phyloP scores from a whole-genome alignment of 2,113 vertebrate genomes.

The Plecturocebus donacophilus region DNA sequence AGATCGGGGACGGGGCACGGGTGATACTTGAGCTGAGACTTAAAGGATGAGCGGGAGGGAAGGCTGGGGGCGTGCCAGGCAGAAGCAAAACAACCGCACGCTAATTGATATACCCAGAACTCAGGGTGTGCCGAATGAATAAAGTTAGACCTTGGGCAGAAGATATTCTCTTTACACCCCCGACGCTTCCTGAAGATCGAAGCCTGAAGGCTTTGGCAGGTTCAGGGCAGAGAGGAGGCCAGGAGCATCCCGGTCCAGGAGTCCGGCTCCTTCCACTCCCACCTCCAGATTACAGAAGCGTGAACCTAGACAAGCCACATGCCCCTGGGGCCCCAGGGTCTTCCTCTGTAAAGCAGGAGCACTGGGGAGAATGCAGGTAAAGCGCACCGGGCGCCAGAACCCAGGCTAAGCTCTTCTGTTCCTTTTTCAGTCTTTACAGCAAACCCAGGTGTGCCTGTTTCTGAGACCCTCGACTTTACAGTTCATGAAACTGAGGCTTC shows the following conservation, averaged over 20 bases:
- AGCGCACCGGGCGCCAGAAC: fast-evolving
- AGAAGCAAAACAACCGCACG: background rate
- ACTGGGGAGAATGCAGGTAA: background rate
- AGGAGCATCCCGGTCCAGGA: background rate
- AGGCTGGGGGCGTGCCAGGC: background rate
- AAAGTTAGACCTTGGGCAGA: background rate
- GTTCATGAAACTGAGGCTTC: background rate
- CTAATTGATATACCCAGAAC: background rate
- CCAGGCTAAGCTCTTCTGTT: background rate
- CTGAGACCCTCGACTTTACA: background rate
- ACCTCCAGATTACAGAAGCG: background rate
- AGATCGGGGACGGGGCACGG: background rate
- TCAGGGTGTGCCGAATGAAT: background rate
- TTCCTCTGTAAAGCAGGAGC: background rate
- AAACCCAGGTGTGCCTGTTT: background rate
- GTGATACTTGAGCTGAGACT: slow-evolving; percentile 13
- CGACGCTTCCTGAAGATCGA: background rate
- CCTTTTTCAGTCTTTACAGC: background rate
- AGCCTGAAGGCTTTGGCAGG: background rate
- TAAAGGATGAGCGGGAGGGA: background rate
- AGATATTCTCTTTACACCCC: background rate
- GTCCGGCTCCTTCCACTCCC: background rate
- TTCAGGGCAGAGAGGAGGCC: background rate
- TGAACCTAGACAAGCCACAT: background rate
- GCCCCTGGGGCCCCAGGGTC: background rate